These are phyloP conservation scores for Xyrichtys novacula DNA, from an alignment of 2,797 vertebrate genomes.

Conservation along the genomic window DNA sequence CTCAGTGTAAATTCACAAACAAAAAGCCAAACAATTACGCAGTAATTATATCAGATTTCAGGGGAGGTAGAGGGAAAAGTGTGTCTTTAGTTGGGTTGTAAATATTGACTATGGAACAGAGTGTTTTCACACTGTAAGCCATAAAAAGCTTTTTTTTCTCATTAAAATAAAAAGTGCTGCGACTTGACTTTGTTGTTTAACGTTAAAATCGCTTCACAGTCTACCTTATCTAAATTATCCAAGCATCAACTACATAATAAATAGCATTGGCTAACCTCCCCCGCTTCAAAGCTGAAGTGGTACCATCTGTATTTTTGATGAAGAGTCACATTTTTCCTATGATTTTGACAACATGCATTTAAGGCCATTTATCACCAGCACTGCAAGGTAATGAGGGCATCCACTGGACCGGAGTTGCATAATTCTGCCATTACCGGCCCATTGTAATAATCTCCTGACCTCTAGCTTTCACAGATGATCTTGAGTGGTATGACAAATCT, in stretches of 20 bases:
- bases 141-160: constrained; percentile 20
- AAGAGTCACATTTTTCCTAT: constrained; percentile 76
- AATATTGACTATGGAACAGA: constrained; percentile 55
- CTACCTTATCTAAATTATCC: constrained; percentile 50
- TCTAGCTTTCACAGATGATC: constrained; percentile 83
- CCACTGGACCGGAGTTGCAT: constrained; percentile 80
- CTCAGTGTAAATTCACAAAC: constrained; percentile 90
- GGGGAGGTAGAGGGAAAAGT: constrained; percentile 41
- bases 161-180: constrained; percentile 1
- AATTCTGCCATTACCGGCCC: constrained; percentile 84
- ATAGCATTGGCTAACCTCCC: constrained; percentile 43
- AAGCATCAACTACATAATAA: constrained; percentile 55
- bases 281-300: constrained; percentile 58
- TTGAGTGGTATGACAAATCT: constrained; percentile 80
- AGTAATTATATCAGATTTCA: constrained; percentile 84
- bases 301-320: constrained; percentile 82
- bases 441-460: constrained; percentile 86
- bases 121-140: constrained; percentile 3
- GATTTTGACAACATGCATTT: constrained; percentile 82
- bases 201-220: constrained; percentile 21
- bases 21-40: constrained; percentile 88
- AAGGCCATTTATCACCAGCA: constrained; percentile 78
- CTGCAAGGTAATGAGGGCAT: constrained; percentile 79
- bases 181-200: constrained; percentile 17
- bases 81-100: constrained; percentile 42